Evolutionary conservation across 2,113 vertebrate species (phyloP).

Genomic region (Triplophysa tibetana): DNA sequence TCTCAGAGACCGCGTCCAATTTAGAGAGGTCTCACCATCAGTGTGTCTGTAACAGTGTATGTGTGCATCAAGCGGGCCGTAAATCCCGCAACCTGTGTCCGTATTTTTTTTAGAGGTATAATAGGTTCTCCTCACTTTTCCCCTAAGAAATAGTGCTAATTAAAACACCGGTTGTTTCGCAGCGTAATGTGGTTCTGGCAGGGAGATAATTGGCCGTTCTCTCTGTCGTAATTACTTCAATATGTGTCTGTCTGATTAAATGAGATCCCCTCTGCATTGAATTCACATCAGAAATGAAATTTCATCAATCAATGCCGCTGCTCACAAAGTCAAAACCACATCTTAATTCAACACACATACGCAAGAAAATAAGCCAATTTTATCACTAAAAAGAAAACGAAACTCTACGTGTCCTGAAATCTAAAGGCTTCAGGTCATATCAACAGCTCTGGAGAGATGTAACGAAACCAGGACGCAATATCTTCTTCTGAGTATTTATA

Average conservation of each 20-base stretch:
- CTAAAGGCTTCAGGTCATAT: slow-evolving; percentile 25
- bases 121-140: slow-evolving; percentile 32
- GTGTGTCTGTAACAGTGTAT: background rate
- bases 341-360: background rate
- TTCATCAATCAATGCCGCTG: slow-evolving; percentile 55
- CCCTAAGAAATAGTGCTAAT: slow-evolving; percentile 50
- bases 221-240: slow-evolving; percentile 61
- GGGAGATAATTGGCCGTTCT: slow-evolving; percentile 51
- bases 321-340: background rate
- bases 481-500: slow-evolving; percentile 38
- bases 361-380: slow-evolving; percentile 10
- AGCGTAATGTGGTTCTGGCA: slow-evolving; percentile 51
- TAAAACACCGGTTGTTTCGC: slow-evolving; percentile 53
- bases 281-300: slow-evolving; percentile 50
- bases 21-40: slow-evolving; percentile 21
- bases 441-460: slow-evolving; percentile 4
- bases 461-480: slow-evolving; percentile 46
- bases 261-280: slow-evolving; percentile 50
- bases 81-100: background rate
- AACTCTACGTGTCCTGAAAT: background rate
- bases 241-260: slow-evolving; percentile 57
- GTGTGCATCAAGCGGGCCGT: background rate
- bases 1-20: slow-evolving; percentile 27
- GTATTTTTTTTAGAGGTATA: slow-evolving; percentile 4
- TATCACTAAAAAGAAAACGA: background rate